These are phyloP conservation scores for Machaerirhynchus nigripectus DNA, from an alignment of 2,113 vertebrate genomes.

Conservation along the genomic window DNA sequence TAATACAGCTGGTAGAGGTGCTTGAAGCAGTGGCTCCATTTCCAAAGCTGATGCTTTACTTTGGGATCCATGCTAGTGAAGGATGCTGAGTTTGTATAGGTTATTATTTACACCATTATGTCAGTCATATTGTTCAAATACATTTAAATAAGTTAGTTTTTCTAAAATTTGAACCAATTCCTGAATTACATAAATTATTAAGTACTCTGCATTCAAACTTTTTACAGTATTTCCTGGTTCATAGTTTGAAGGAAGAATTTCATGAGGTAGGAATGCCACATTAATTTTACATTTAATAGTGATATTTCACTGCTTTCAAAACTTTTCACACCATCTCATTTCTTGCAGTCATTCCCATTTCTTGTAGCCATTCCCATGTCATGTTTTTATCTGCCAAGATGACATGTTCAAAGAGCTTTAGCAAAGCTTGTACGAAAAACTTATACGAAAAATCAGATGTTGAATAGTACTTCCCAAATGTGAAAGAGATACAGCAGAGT, in stretches of 20 bases:
- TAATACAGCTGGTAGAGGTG: neutral
- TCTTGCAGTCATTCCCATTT: constrained; percentile 18
- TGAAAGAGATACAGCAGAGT: neutral
- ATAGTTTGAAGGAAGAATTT: neutral
- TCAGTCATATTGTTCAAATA: neutral
- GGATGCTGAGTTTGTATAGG: neutral
- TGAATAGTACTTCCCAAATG: constrained; percentile 16
- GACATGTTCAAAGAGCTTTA: constrained; percentile 17
- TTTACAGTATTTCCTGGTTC: neutral
- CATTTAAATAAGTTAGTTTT: neutral
- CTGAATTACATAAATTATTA: constrained; percentile 10
- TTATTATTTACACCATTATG: neutral
- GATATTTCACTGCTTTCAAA: constrained; percentile 29
- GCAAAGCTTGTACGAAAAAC: neutral
- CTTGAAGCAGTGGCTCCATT: neutral
- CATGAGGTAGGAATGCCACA: constrained; percentile 1
- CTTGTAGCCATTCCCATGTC: neutral
- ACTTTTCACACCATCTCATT: neutral
- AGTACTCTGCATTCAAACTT: constrained; percentile 3
- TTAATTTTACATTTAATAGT: constrained; percentile 31
- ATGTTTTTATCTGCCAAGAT: constrained; percentile 26
- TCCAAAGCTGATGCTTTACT: neutral
- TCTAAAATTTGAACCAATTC: neutral
- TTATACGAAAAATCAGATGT: neutral
- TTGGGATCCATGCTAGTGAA: neutral